phyloP scores from a whole-genome alignment of 2,888 invertebrate species.

The Callyntrura sp. region DNA sequence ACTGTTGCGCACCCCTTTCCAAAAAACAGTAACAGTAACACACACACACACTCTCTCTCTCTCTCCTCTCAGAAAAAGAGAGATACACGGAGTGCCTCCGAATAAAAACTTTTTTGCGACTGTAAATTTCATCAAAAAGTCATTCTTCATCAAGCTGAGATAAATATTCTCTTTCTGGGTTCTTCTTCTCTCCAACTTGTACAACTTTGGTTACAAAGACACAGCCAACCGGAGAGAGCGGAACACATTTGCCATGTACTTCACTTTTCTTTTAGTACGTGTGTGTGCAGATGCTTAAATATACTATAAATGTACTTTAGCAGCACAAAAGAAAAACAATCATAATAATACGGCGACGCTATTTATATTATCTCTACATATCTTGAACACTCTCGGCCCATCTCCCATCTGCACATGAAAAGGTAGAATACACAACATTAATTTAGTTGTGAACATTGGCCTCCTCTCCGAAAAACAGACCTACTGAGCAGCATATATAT shows the following conservation, averaged over 20 bases:
- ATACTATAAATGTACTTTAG: background rate
- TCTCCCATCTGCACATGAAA: slow-evolving; percentile 24
- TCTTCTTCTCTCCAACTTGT: background rate
- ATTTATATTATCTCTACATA: slow-evolving; percentile 19
- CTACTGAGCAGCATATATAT: background rate
- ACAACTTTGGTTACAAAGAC: slow-evolving; percentile 54
- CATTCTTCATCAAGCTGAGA: slow-evolving; percentile 67
- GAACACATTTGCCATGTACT: slow-evolving; percentile 3
- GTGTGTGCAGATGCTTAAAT: background rate
- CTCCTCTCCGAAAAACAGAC: background rate
- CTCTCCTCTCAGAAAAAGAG: slow-evolving; percentile 8
- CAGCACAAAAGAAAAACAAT: slow-evolving; percentile 13
- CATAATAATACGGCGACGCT: background rate
- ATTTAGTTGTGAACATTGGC: background rate
- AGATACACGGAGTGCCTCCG: slow-evolving; percentile 27
- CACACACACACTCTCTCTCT: slow-evolving; percentile 10
- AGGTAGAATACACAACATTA: background rate
- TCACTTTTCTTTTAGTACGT: background rate
- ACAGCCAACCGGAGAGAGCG: slow-evolving; percentile 35
- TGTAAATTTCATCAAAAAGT: slow-evolving; percentile 76
- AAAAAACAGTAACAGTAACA: slow-evolving; percentile 35
- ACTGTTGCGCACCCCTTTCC: slow-evolving; percentile 18
- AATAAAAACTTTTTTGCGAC: slow-evolving; percentile 64
- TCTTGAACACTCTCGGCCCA: background rate
- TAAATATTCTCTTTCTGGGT: slow-evolving; percentile 55